Conservation (phyloP, 2,113 vertebrate species). For the Spizaetus ornatus region DNA sequence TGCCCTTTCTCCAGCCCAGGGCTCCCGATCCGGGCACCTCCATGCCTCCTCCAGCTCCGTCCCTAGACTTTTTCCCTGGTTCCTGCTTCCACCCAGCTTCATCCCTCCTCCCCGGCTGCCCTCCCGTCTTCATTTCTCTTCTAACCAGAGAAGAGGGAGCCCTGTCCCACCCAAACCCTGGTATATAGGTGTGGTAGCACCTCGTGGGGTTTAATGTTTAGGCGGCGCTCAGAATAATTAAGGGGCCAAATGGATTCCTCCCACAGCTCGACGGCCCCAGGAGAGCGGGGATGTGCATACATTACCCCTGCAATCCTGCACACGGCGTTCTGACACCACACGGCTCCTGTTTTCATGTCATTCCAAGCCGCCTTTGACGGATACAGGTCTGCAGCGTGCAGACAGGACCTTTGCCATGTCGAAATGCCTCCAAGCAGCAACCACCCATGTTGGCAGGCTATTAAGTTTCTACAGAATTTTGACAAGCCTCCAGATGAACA, state of each 20-base stretch:
- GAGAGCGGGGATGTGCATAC: background rate
- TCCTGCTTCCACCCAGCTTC: background rate
- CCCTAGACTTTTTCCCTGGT: background rate
- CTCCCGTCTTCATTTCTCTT: background rate
- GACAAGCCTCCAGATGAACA: slow-evolving; percentile 52
- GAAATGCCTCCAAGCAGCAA: slow-evolving; percentile 41
- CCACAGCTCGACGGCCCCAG: background rate
- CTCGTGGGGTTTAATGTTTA: slow-evolving; percentile 1
- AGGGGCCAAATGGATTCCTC: slow-evolving; percentile 29
- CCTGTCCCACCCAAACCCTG: background rate
- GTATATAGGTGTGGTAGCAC: slow-evolving; percentile 21
- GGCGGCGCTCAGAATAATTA: slow-evolving; percentile 12
- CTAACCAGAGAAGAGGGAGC: background rate
- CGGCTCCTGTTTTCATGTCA: slow-evolving; percentile 15
- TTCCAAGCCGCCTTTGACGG: slow-evolving; percentile 36
- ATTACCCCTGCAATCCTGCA: background rate
- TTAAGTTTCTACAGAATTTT: slow-evolving; percentile 57
- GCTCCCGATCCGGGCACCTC: rapidly evolving
- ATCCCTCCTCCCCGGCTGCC: background rate
- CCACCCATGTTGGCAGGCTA: slow-evolving; percentile 62
- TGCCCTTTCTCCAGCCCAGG: background rate
- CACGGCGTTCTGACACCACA: background rate
- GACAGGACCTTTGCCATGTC: slow-evolving; percentile 45
- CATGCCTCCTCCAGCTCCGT: background rate
- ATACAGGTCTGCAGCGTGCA: background rate